These are phyloP conservation scores for Periophthalmus magnuspinnatus DNA, from an alignment of 2,797 vertebrate species.

Conservation along the genomic window DNA sequence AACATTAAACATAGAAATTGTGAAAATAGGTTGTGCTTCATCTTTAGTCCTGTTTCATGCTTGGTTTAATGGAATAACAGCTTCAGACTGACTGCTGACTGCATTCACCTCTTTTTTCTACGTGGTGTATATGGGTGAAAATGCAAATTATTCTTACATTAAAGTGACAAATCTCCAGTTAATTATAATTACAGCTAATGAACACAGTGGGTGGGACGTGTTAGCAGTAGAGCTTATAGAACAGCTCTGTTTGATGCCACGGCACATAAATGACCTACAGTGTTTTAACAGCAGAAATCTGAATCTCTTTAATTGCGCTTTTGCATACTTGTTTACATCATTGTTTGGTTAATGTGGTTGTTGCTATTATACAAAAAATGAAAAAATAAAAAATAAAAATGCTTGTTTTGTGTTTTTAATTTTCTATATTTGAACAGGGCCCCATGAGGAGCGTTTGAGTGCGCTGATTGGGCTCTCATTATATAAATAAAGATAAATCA, in stretches of 20 bases:
- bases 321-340: background rate
- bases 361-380: no score
- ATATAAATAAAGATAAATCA: no score
- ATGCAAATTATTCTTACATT: background rate
- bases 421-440: no score
- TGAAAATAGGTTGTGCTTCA: no score
- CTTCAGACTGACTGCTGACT: background rate
- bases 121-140: no score
- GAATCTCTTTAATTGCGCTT: background rate
- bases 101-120: background rate
- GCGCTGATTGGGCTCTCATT: no score
- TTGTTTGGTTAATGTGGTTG: no score
- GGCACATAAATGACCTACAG: background rate
- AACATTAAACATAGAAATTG: no score
- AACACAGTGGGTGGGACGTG: background rate
- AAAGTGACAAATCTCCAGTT: background rate
- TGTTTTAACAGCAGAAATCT: background rate
- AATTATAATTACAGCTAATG: background rate
- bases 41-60: no score
- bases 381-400: no score
- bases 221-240: background rate
- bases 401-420: no score
- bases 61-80: background rate
- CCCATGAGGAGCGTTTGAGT: no score
- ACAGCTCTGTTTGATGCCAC: background rate